Conservation (phyloP, 2,113 vertebrate genomes). For the Ardeotis arabs region DNA sequence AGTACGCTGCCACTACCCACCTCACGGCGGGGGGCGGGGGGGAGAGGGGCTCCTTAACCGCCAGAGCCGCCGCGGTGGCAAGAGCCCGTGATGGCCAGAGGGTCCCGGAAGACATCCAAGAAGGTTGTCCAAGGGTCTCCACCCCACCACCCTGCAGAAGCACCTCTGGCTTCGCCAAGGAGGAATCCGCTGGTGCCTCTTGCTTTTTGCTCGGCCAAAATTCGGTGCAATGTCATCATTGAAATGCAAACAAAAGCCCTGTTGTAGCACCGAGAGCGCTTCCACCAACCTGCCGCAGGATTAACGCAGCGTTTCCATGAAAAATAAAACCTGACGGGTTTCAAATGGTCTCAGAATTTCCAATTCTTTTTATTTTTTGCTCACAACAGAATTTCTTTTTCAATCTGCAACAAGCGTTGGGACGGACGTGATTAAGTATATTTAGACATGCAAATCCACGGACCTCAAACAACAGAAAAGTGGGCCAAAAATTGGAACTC, state of each 20-base stretch:
- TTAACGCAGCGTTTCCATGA: fast-evolving
- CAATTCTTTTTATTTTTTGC: background rate
- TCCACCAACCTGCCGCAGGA: fast-evolving
- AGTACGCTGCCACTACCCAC: background rate
- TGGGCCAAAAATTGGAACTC: fast-evolving
- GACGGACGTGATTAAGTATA: background rate
- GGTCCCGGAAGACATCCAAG: background rate
- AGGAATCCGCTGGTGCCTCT: background rate
- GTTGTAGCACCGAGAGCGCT: fast-evolving
- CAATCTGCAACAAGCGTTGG: background rate
- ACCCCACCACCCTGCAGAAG: background rate
- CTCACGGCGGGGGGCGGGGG: background rate
- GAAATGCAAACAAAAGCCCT: background rate
- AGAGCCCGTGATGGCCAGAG: background rate
- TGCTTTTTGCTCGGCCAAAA: background rate
- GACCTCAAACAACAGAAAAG: background rate
- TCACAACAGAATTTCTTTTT: background rate
- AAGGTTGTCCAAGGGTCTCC: background rate
- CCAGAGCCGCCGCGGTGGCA: background rate
- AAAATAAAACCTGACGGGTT: background rate
- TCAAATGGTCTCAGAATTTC: background rate
- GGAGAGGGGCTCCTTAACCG: background rate
- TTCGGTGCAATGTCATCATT: background rate
- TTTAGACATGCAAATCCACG: background rate
- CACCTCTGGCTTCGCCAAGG: background rate